phyloP scores from a whole-genome alignment of 1,140 invertebrate species.

The Anastrepha ludens region DNA sequence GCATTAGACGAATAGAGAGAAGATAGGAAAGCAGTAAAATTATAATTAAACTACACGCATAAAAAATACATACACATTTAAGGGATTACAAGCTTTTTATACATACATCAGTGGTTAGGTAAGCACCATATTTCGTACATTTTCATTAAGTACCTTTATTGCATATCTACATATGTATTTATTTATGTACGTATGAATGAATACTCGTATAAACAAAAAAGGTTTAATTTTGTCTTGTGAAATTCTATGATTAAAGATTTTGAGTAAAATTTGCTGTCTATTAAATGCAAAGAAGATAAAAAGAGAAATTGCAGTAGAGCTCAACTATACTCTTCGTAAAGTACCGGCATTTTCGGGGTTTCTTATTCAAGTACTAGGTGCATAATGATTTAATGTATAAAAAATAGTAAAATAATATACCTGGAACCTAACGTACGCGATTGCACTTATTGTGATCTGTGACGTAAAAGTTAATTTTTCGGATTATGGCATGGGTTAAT shows the following conservation, averaged over 20 bases:
- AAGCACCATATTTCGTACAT: neutral
- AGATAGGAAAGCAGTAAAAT: neutral
- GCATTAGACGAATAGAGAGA: neutral
- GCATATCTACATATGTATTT: neutral
- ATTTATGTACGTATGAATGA: neutral
- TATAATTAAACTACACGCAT: slow-evolving; percentile 25
- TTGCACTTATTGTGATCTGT: too few species aligned
- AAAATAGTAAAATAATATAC: too few species aligned
- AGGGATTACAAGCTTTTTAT: slow-evolving; percentile 52
- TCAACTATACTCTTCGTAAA: neutral
- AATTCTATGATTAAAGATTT: neutral
- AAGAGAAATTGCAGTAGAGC: slow-evolving; percentile 29
- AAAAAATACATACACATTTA: slow-evolving; percentile 20
- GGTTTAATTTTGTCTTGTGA: slow-evolving; percentile 24
- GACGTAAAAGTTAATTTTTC: too few species aligned
- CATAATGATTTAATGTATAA: too few species aligned
- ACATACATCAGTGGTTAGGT: slow-evolving; percentile 49
- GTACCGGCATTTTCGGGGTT: neutral
- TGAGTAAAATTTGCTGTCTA: neutral
- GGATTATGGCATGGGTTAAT: too few species aligned
- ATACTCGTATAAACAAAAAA: neutral
- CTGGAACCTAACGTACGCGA: too few species aligned
- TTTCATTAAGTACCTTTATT: slow-evolving; percentile 5
- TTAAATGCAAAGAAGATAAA: neutral
- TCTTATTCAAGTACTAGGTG: too few species aligned